Percentiles rank a stretch among this genome's conserved stretches.
phyloP scores from a whole-genome alignment of 2,113 vertebrate genomes.

The Ascaphus truei region DNA sequence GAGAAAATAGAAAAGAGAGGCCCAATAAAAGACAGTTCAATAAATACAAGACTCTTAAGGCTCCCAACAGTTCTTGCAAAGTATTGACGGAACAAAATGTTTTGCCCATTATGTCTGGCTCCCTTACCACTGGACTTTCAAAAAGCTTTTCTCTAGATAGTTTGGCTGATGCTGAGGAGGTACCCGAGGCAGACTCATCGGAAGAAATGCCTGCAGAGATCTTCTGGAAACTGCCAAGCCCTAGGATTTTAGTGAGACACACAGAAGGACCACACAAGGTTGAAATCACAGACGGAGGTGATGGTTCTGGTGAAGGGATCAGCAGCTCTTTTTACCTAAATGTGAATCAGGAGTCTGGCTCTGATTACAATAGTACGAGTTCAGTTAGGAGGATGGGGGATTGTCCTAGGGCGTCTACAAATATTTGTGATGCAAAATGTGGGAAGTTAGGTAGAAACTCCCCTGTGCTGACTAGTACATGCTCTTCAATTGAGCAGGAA shows the following conservation, averaged over 20 bases:
- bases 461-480: conserved; percentile 58
- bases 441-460: conserved; percentile 45
- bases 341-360: conserved; percentile 38
- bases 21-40: conserved; percentile 36
- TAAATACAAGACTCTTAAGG: conserved; percentile 27
- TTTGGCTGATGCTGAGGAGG: conserved; percentile 54
- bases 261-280: conserved; percentile 30
- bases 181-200: conserved; percentile 48
- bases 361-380: conserved; percentile 36
- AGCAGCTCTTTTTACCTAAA: conserved; percentile 59
- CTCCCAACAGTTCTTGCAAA: conserved; percentile 35
- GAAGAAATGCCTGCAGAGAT: conserved; percentile 72
- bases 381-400: conserved; percentile 27
- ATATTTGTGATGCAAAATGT: background rate
- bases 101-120: conserved; percentile 31
- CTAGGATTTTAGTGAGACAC: conserved; percentile 26
- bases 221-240: conserved; percentile 64
- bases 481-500: conserved; percentile 68
- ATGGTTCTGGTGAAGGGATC: conserved; percentile 38
- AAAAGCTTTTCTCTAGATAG: conserved; percentile 58
- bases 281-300: background rate
- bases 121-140: background rate
- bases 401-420: conserved; percentile 32
- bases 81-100: conserved; percentile 18
- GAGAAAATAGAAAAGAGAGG: conserved; percentile 41